Conservation (phyloP, 2,113 vertebrate species). For the Hyla sarda region DNA sequence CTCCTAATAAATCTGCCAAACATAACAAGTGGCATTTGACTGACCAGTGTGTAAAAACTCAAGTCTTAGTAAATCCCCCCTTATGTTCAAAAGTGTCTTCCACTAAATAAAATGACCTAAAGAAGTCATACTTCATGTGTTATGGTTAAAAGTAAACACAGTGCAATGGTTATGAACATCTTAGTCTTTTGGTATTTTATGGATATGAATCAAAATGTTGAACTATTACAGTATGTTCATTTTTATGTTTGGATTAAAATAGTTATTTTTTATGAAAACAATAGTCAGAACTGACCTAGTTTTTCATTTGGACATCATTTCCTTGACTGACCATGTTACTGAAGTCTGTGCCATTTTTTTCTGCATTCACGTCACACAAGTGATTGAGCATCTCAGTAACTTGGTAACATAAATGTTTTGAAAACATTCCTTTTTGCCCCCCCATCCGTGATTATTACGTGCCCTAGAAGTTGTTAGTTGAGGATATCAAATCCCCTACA, state of each 20-base stretch:
- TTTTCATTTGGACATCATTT: background rate
- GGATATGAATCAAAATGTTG: background rate
- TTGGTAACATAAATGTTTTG: slow-evolving; percentile 36
- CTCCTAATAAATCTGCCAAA: too few relatives aligned
- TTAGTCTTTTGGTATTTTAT: background rate
- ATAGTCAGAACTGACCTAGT: slow-evolving; percentile 1
- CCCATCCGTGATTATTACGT: slow-evolving; percentile 16
- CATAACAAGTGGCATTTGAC: too few relatives aligned
- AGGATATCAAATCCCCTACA: slow-evolving; percentile 31
- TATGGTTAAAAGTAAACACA: background rate
- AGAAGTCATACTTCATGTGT: background rate
- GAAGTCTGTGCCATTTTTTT: background rate
- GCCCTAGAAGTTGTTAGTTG: slow-evolving; percentile 34
- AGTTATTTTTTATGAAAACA: background rate
- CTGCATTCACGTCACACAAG: background rate
- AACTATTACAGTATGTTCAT: background rate
- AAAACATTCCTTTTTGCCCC: slow-evolving; percentile 16
- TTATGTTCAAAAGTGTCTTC: too few relatives aligned
- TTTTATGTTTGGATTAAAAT: background rate
- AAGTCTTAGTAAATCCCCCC: too few relatives aligned
- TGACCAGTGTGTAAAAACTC: too few relatives aligned
- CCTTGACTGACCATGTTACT: background rate
- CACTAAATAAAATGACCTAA: too few relatives aligned
- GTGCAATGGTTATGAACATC: background rate
- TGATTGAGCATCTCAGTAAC: slow-evolving; percentile 35